phyloP scores from a whole-genome alignment of 2,797 vertebrate species.

The Hydrolagus colliei region DNA sequence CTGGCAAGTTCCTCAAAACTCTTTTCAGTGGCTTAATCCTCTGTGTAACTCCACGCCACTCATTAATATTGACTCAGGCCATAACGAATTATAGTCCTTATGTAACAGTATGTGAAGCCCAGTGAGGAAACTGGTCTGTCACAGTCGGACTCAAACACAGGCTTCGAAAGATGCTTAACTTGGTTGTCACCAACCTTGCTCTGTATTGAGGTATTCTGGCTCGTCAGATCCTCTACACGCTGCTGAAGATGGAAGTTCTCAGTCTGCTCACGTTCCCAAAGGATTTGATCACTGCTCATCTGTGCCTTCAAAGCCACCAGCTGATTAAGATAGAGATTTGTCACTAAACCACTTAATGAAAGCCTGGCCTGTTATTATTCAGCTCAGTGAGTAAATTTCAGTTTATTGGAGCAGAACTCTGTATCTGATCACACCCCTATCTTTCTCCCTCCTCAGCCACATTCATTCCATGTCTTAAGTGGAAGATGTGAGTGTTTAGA shows the following conservation, averaged over 20 bases:
- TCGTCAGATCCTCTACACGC: background rate
- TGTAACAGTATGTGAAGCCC: background rate
- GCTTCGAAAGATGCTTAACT: background rate
- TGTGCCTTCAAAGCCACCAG: background rate
- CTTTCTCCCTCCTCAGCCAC: background rate
- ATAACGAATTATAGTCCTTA: background rate
- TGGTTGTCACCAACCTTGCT: background rate
- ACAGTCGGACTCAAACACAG: too few relatives aligned
- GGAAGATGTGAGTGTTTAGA: too few relatives aligned
- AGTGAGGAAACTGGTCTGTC: background rate
- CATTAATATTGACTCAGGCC: background rate
- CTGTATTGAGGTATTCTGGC: background rate
- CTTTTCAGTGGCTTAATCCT: too few relatives aligned
- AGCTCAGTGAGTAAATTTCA: background rate
- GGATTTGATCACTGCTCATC: slow-evolving; percentile 4
- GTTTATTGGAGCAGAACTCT: background rate
- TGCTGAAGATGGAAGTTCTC: background rate
- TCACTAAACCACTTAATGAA: background rate
- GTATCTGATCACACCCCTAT: background rate
- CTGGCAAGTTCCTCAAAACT: background rate
- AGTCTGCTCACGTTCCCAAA: background rate
- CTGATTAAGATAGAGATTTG: background rate
- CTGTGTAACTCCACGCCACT: background rate
- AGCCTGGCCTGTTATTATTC: background rate
- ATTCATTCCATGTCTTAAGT: background rate